Evolutionary conservation across 1,140 invertebrate genomes (phyloP).

Genomic region (Diabrotica virgifera): DNA sequence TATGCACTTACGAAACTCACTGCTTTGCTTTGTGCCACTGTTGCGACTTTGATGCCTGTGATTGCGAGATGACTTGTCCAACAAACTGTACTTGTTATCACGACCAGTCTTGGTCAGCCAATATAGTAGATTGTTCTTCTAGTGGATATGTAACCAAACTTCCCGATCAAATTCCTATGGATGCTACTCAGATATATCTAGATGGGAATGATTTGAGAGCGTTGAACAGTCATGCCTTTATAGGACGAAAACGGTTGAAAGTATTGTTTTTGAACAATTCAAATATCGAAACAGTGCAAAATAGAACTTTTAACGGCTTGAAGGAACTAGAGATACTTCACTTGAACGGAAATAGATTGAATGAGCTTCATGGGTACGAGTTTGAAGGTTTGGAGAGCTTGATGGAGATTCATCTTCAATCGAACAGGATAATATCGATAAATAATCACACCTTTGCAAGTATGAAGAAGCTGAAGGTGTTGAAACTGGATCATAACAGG

Average conservation of each 20-base stretch:
- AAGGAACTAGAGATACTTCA: slow-evolving; percentile 77
- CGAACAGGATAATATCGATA: slow-evolving; percentile 68
- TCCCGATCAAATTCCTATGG: slow-evolving; percentile 87
- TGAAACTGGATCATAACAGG: slow-evolving; percentile 76
- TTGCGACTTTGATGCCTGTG: slow-evolving; percentile 91
- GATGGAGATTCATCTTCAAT: slow-evolving; percentile 62
- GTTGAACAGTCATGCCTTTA: slow-evolving; percentile 82
- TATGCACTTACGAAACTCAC: slow-evolving; percentile 87
- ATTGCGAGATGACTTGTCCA: slow-evolving; percentile 94
- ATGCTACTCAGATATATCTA: slow-evolving; percentile 83
- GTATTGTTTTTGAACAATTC: slow-evolving; percentile 81
- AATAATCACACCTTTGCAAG: slow-evolving; percentile 75
- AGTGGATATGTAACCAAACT: slow-evolving; percentile 69
- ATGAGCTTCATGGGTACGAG: slow-evolving; percentile 76
- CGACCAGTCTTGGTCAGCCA: slow-evolving; percentile 87
- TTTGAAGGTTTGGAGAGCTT: slow-evolving; percentile 62
- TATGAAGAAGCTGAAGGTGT: slow-evolving; percentile 65
- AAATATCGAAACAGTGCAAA: slow-evolving; percentile 81
- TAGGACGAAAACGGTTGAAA: slow-evolving; percentile 81
- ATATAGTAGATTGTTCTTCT: slow-evolving; percentile 84
- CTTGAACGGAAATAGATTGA: slow-evolving; percentile 54
- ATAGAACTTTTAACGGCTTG: slow-evolving; percentile 86
- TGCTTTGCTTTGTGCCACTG: slow-evolving; percentile 89
- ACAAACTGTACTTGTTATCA: slow-evolving; percentile 89
- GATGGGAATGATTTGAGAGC: slow-evolving; percentile 82